Evolutionary conservation across 2,888 invertebrate species (phyloP).

Genomic region (Cylloceria caligata): DNA sequence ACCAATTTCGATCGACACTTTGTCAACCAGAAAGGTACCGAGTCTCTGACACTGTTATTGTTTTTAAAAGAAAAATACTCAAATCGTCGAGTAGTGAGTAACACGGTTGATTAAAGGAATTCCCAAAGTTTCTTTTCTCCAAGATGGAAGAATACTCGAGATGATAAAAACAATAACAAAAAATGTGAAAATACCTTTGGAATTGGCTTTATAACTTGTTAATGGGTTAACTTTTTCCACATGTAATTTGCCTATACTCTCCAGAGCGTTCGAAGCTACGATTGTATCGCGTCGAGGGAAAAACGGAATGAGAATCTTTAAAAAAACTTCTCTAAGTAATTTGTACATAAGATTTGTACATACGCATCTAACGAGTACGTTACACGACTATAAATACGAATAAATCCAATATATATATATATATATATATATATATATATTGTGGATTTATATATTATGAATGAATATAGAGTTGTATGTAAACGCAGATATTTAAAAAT

Average conservation of each 20-base stretch:
- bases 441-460: too few species aligned
- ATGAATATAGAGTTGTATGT: slow-evolving; percentile 63
- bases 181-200: slow-evolving; percentile 1
- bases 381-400: slow-evolving; percentile 72
- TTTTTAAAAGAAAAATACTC: slow-evolving; percentile 52
- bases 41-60: slow-evolving; percentile 30
- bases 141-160: slow-evolving; percentile 23
- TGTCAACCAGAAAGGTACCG: slow-evolving; percentile 8
- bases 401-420: slow-evolving; percentile 67
- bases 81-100: slow-evolving; percentile 25
- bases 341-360: slow-evolving; percentile 82
- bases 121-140: neutral
- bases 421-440: slow-evolving; percentile 65
- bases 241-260: slow-evolving; percentile 22
- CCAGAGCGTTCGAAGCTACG: slow-evolving; percentile 21
- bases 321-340: slow-evolving; percentile 52
- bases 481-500: slow-evolving; percentile 65
- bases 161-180: slow-evolving; percentile 16
- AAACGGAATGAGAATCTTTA: slow-evolving; percentile 23
- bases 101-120: neutral
- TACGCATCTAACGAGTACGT: slow-evolving; percentile 80
- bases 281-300: slow-evolving; percentile 26
- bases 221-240: neutral
- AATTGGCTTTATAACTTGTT: neutral
- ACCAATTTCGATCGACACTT: slow-evolving; percentile 5